Evolutionary conservation across 2,797 vertebrate genomes (phyloP), one percentile per base, ranked within the genome.

Genomic region (Poecilia picta): DNA sequence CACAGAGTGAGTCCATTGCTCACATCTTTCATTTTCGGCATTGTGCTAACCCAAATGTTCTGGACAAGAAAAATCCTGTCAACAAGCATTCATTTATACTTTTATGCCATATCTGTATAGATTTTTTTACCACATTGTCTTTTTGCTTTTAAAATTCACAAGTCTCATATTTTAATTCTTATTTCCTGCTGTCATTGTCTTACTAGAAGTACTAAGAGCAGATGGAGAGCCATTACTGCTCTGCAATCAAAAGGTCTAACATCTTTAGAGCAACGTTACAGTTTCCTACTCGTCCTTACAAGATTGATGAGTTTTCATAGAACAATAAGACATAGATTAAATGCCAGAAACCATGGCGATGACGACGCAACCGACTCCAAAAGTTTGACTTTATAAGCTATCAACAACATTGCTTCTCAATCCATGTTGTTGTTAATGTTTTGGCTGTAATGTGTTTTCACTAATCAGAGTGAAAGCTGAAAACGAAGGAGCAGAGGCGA

Each of bases 181-280:
- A 36, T 36, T 36, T 20, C 33, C 59, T 64, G 31, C 31, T 36
- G 0, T 33, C 15, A 64, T 64, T 36, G 31, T 64, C 59, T 64
- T 36, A 33, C 15, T 18, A 64, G 16, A 64, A 64, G 59, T 36
- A 20, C 16, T 20, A 20, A 64, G 18, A 36, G 31, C 59, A 36
- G 59, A 64, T 36, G 79, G 80, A 66, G 85, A 84, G 92, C 91
- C 85, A 86, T 89, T 84, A 81, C 81, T 84, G 77, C 76, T 87
- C 79, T 75, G 57, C 92, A 89, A 94, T 91, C 91, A 90, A 78
- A 84, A 84, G 68, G 18, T 62, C 45, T 6, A 66, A 80, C 78
- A 86, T 81, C 74, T 72, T 73, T 75, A 70, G 76, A 79, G 49
- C 78, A 80, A 16, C 46, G 57, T 77, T 82, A 73, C 7, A 33